Evolutionary conservation across 2,888 invertebrate genomes (phyloP).

Genomic region (Chaetogeoica ovagalla): DNA sequence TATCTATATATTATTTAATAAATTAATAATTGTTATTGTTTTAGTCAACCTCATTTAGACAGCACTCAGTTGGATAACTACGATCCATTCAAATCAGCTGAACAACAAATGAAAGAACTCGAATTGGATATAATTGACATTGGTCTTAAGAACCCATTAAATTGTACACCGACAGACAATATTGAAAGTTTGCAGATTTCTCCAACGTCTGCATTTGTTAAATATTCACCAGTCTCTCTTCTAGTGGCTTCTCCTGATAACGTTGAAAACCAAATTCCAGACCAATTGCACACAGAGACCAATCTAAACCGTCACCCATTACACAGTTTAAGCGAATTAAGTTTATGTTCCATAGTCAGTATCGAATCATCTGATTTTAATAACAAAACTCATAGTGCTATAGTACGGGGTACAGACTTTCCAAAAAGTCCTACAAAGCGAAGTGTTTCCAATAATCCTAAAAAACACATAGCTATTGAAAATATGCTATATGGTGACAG

Average conservation of each 20-base stretch:
- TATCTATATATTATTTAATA: neutral
- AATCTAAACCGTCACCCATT: constrained; percentile 54
- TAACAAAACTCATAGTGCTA: constrained; percentile 60
- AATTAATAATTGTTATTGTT: constrained; percentile 29
- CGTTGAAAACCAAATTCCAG: constrained; percentile 6
- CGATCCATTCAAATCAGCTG: constrained; percentile 78
- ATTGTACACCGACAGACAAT: constrained; percentile 32
- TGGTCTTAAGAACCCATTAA: constrained; percentile 45
- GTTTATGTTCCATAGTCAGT: constrained; percentile 57
- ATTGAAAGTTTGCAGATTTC: constrained; percentile 56
- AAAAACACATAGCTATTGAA: constrained; percentile 52
- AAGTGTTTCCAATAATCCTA: constrained; percentile 36
- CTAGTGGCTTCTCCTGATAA: constrained; percentile 31
- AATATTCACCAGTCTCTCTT: constrained; percentile 54
- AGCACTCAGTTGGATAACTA: constrained; percentile 64
- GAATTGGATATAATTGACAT: constrained; percentile 62
- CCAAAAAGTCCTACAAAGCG: constrained; percentile 32
- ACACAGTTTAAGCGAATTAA: constrained; percentile 57
- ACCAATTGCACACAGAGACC: constrained; percentile 35
- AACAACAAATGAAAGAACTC: constrained; percentile 79
- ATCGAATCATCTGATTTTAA: constrained; percentile 58
- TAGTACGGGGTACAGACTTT: constrained; percentile 11
- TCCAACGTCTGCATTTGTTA: constrained; percentile 60
- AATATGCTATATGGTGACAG: constrained; percentile 53
- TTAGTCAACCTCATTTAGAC: constrained; percentile 58